Base-by-base conservation (phyloP, 2,888 invertebrate species). In the Mimas tiliae region DNA sequence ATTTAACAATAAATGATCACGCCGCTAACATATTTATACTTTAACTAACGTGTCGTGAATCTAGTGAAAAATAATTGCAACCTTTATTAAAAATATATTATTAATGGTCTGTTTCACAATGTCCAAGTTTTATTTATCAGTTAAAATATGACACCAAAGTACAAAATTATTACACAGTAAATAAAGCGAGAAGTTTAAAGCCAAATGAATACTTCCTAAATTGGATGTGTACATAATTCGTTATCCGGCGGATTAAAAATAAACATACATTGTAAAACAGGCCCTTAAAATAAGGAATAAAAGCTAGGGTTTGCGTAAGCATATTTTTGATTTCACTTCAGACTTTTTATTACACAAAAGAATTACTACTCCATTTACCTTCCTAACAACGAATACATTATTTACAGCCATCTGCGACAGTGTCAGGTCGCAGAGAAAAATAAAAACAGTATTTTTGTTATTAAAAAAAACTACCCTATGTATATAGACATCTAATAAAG, bases 1-100 rank as follows among this genome's bases (percentile, higher is more conserved):
- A 58, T 38, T 58, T 6, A 53, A 55, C n/a, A 55, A 55, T 55
- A 55, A 55, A 55, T 55, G 9, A 52, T 52, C 34, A 55, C 55
- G 55, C 34, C 16, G 8, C 34, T 9, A 9, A 12, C 38, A 38
- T 38, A 38, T 9, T 38, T 9, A 38, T 38, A 9, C 7, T 38
- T 38, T 9, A 38, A 38, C 38, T 38, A 38, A 19, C 21, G 9
- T 21, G 14, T 21, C 14, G 21, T 58, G 19, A 21, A 42, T 38
- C 16, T 12, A 38, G 38, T 42, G 42, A 38, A 19, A 58, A 58
- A 58, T 58, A 42, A 58, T 58, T 58, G 42, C 58, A 58, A 11
- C 12, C 16, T 58, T 38, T 19, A 58, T 58, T 58, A 19, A 19
- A 58, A 33, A 27, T 27, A 34, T 53, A 53, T 14, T 14, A 53